phyloP scores from a whole-genome alignment of 1,140 invertebrate species.

The Polypedilum vanderplanki region DNA sequence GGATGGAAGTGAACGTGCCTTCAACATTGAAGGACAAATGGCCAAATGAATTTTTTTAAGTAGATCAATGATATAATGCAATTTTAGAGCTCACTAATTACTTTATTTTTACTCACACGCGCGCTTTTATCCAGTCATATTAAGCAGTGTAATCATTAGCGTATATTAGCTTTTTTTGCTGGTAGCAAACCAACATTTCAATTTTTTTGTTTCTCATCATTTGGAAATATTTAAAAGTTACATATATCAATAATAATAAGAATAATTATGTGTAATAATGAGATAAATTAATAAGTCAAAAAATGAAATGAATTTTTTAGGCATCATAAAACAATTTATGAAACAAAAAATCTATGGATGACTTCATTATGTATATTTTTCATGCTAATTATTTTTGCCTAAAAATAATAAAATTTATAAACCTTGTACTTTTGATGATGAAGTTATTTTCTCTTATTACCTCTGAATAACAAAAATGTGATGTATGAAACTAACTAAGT shows the following conservation, averaged over 20 bases:
- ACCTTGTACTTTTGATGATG: neutral
- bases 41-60: too few relatives aligned
- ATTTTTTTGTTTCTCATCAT: neutral
- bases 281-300: too few relatives aligned
- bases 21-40: too few relatives aligned
- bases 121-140: neutral
- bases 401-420: neutral
- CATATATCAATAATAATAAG: neutral
- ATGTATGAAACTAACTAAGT: neutral
- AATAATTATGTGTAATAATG: too few relatives aligned
- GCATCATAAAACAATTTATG: too few relatives aligned
- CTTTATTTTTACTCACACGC: neutral
- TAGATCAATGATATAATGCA: too few relatives aligned
- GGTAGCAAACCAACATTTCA: conserved; percentile 2
- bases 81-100: neutral
- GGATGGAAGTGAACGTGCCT: too few relatives aligned
- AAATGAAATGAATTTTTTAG: too few relatives aligned
- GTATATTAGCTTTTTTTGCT: neutral
- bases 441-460: neutral
- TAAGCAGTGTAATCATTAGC: neutral
- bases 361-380: neutral
- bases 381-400: neutral
- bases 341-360: too few relatives aligned
- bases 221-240: neutral
- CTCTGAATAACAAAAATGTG: neutral